A percentile compares a stretch with the other conserved stretches of the same genome.
Evolutionary conservation across 92 coral and sea anemone genomes (phyloP).

Genomic region (Blastomussa wellsi): DNA sequence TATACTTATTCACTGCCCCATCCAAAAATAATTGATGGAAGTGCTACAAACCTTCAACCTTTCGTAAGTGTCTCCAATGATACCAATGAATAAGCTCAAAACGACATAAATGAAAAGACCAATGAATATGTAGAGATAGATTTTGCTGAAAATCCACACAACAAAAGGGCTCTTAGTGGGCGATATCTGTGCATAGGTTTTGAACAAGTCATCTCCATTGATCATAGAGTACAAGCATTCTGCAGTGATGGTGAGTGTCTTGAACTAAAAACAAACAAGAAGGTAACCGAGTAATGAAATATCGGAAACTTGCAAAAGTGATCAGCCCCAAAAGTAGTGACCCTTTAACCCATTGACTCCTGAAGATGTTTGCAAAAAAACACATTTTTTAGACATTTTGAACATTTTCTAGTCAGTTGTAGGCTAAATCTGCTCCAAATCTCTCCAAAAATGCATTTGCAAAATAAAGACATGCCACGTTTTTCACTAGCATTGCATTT

Average conservation of each 20-base stretch:
- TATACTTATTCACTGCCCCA: too few species aligned
- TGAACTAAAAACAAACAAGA: conserved; percentile 59
- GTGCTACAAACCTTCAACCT: conserved; percentile 77
- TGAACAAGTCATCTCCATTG: conserved; percentile 94
- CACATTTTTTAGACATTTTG: too few species aligned
- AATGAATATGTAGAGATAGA: conserved; percentile 83
- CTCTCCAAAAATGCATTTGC: too few species aligned
- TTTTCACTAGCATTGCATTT: too few species aligned
- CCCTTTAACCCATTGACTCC: too few species aligned
- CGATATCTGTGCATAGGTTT: conserved; percentile 63
- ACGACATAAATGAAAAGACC: conserved; percentile 93
- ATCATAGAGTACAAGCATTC: conserved; percentile 90
- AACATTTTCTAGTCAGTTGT: too few species aligned
- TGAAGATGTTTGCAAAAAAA: too few species aligned
- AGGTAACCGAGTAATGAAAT: background rate
- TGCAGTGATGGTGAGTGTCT: conserved; percentile 68
- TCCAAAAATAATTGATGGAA: background rate
- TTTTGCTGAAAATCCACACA: conserved; percentile 88
- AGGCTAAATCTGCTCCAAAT: too few species aligned
- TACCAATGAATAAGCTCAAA: conserved; percentile 93
- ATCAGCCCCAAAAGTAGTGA: too few species aligned
- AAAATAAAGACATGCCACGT: too few species aligned
- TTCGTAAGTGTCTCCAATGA: conserved; percentile 92
- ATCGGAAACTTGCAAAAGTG: background rate
- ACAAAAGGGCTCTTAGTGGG: conserved; percentile 33